These are phyloP conservation scores for Saguinus midas DNA, from an alignment of 2,113 vertebrate species.

Conservation along the genomic window DNA sequence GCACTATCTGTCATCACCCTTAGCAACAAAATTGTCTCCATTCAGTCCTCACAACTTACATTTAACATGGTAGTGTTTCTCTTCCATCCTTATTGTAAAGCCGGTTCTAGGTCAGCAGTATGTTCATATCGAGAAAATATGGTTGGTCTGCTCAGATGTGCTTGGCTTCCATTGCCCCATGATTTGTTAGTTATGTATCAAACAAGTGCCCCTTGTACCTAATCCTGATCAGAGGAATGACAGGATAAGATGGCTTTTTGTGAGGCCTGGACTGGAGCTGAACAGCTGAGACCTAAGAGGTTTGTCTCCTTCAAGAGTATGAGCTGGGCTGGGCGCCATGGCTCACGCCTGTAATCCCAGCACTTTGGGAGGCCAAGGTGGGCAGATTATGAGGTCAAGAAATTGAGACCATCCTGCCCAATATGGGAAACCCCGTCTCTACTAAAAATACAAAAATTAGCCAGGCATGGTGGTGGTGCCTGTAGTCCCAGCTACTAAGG, in stretches of 20 bases:
- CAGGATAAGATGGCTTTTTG: background rate
- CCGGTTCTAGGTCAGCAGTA: background rate
- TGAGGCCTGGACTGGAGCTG: background rate
- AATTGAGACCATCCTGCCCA: too few relatives aligned
- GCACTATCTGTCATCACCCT: background rate
- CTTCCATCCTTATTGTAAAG: background rate
- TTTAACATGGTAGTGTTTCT: background rate
- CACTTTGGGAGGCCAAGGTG: too few relatives aligned
- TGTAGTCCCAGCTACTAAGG: too few relatives aligned
- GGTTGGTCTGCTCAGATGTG: background rate
- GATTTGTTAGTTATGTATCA: background rate
- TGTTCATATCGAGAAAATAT: background rate
- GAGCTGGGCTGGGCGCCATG: background rate
- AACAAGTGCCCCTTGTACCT: background rate
- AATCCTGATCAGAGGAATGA: background rate
- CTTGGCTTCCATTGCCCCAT: background rate
- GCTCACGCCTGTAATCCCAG: too few relatives aligned
- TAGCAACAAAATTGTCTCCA: background rate
- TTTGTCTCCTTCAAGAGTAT: background rate
- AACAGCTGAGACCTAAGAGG: background rate
- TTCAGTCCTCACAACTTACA: background rate
- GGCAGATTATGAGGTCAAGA: too few relatives aligned
- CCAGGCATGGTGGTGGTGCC: too few relatives aligned
- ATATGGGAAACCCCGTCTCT: too few relatives aligned
- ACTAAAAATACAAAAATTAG: too few relatives aligned